Base-by-base conservation (phyloP, 2,888 invertebrate genomes). In the Diabrotica balteata region DNA sequence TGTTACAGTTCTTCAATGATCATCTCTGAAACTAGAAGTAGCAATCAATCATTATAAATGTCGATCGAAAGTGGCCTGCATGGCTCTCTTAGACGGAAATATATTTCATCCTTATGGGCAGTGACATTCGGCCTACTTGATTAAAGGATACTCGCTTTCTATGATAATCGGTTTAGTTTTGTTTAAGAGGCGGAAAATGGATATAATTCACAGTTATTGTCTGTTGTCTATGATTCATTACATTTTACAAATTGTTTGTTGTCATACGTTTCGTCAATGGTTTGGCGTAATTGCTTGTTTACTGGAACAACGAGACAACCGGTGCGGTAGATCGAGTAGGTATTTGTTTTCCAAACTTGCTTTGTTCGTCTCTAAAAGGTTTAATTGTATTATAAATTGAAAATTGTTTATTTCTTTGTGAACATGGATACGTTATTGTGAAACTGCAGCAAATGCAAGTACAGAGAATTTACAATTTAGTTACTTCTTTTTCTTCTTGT, bases 111-210 rank as follows among this genome's bases (percentile, higher is more conserved):
- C 54, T 65, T 59, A 51, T 54, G 59, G 60, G 66, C 72, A 72
- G 72, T 73, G 74, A 75, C 73, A 72, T 69, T 66, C 75, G 74
- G 67, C 74, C 74, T 74, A 74, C 72, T 74, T 74, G 73, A 73
- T 72, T 67, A 72, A 67, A 74, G 75, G 75, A 75, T 74, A 71
- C 73, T 71, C 75, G 75, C 75, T 75, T 75, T 75, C 75, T 75
- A 75, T 66, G 66, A 66, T 72, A 72, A 73, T 73, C 72, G 67
- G 69, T 69, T 71, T 53, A 62, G 68, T 59, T 69, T 64, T 66
- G 63, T 62, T 72, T 64, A 71, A 67, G 59, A 63, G 60, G 63
- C 72, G 67, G 73, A 69, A 71, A 71, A 73, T 71, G 65, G 68
- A 63, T 68, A 70, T 70, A 65, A 68, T 66, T 65, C 66, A 70